Conservation (phyloP, 2,797 vertebrate genomes). For the Pseudomugil gertrudae region DNA sequence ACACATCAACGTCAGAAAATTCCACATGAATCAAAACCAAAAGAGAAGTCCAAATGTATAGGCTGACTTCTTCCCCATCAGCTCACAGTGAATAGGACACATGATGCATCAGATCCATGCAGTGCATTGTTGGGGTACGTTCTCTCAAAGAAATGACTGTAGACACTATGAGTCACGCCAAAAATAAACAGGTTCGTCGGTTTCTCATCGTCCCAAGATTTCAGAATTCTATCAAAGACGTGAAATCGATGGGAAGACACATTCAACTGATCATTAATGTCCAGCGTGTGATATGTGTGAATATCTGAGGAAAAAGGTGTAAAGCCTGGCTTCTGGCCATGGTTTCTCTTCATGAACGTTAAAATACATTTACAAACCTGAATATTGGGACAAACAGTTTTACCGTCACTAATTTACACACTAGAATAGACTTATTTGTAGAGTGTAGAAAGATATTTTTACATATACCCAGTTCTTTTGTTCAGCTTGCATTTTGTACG, state of each 20-base stretch:
- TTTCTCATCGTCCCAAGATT: constrained; percentile 84
- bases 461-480: constrained; percentile 75
- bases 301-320: constrained; percentile 46
- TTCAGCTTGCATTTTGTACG: constrained; percentile 77
- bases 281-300: constrained; percentile 82
- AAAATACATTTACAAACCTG: constrained; percentile 83
- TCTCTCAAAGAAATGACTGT: constrained; percentile 74
- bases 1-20: constrained; percentile 80
- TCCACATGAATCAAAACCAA: constrained; percentile 63
- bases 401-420: constrained; percentile 81
- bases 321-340: constrained; percentile 67
- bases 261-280: constrained; percentile 81
- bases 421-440: constrained; percentile 80
- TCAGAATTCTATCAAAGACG: constrained; percentile 82
- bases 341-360: constrained; percentile 71
- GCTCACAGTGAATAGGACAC: constrained; percentile 88
- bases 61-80: constrained; percentile 83
- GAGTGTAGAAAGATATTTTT: constrained; percentile 83
- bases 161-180: constrained; percentile 82
- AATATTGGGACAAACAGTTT: constrained; percentile 82
- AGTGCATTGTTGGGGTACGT: constrained; percentile 83
- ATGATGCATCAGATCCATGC: constrained; percentile 88
- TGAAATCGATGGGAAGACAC: constrained; percentile 81
- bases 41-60: constrained; percentile 59
- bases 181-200: constrained; percentile 73